These are phyloP conservation scores for Pristionchus maxplancki DNA, from an alignment of 2,888 invertebrate species.

Conservation along the genomic window DNA sequence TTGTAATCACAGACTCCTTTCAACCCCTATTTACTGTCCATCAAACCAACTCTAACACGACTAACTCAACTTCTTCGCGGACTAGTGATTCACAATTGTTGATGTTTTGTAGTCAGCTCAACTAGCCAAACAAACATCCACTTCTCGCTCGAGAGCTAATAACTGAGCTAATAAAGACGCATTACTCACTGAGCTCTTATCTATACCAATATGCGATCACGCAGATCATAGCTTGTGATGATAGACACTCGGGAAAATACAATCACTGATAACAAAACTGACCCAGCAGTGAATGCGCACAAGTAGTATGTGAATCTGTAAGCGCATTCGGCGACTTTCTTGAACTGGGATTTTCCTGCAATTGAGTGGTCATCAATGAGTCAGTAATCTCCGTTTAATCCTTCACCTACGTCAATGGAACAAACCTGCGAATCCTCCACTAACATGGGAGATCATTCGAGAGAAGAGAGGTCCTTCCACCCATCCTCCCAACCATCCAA, in stretches of 20 bases:
- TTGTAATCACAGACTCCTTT: neutral
- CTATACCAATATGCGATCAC: neutral
- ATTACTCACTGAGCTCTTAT: neutral
- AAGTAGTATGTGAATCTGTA: slow-evolving; percentile 72
- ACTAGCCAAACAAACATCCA: neutral
- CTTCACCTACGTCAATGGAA: neutral
- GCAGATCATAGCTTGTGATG: neutral
- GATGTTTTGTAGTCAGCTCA: neutral
- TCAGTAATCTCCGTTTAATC: neutral
- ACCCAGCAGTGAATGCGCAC: slow-evolving; percentile 67
- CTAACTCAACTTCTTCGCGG: neutral
- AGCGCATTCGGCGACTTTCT: slow-evolving; percentile 75
- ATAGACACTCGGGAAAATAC: too few relatives aligned
- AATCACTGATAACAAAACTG: slow-evolving; percentile 13
- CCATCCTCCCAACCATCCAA: slow-evolving; percentile 68
- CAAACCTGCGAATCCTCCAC: slow-evolving; percentile 53
- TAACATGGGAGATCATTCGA: slow-evolving; percentile 52
- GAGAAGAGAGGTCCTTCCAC: slow-evolving; percentile 53
- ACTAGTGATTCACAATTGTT: neutral
- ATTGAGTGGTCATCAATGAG: neutral
- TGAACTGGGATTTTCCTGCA: slow-evolving; percentile 67
- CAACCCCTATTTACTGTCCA: neutral
- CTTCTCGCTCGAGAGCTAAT: neutral
- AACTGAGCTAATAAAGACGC: neutral
- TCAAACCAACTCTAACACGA: neutral